Conservation (phyloP, 2,888 invertebrate genomes). For the Leptinotarsa peninsularis region DNA sequence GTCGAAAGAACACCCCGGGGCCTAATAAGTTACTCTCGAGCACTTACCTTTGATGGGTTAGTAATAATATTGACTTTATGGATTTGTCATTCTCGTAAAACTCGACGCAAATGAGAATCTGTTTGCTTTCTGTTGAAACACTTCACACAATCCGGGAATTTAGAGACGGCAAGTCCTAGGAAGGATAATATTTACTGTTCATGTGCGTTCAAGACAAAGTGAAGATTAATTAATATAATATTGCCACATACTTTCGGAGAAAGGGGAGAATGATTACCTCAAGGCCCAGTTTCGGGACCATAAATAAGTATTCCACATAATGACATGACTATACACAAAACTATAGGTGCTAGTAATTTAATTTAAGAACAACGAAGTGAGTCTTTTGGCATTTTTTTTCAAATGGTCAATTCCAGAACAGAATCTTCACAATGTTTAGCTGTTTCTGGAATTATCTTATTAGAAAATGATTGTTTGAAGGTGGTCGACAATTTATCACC, state of each 20-base stretch:
- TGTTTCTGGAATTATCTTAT: too few species aligned
- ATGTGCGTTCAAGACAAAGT: background rate
- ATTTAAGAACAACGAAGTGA: too few species aligned
- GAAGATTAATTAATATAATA: background rate
- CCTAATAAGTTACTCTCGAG: constrained; percentile 13
- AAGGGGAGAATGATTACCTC: background rate
- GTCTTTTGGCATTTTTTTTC: too few species aligned
- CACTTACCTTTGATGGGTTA: constrained; percentile 19
- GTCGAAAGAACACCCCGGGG: constrained; percentile 6
- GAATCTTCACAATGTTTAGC: too few species aligned
- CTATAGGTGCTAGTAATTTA: too few species aligned
- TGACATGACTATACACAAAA: too few species aligned
- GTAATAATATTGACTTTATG: constrained; percentile 19
- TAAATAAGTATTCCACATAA: too few species aligned
- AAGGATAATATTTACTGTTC: constrained; percentile 10
- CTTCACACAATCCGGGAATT: constrained; percentile 15
- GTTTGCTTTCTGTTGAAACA: constrained; percentile 17
- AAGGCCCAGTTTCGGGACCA: background rate
- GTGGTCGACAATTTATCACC: too few species aligned
- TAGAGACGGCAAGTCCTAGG: constrained; percentile 5
- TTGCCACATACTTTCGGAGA: background rate
- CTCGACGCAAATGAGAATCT: constrained; percentile 17
- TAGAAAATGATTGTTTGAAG: too few species aligned
- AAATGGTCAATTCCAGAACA: too few species aligned
- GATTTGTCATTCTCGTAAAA: constrained; percentile 17